Conservation (phyloP, 2,113 vertebrate genomes). For the Dolichallabes microphthalmus region DNA sequence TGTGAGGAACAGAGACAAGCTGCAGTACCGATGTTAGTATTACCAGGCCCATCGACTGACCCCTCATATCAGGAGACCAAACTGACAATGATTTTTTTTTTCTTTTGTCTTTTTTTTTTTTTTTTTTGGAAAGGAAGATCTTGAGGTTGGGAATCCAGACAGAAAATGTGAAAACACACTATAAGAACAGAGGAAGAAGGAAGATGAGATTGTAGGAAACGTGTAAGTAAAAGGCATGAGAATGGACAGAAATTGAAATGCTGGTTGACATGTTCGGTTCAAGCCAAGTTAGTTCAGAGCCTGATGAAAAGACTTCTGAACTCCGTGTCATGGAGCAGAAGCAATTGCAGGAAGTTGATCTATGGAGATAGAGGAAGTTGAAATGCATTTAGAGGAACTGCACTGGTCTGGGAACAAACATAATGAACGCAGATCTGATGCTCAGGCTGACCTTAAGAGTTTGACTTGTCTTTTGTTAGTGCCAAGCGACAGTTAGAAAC, state of each 20-base stretch:
- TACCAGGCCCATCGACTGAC: neutral
- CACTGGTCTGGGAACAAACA: constrained; percentile 14
- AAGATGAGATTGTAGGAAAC: neutral
- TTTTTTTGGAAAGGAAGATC: neutral
- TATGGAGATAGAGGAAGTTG: constrained; percentile 71
- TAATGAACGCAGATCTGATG: neutral
- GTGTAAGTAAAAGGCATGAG: neutral
- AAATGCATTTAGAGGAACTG: constrained; percentile 54
- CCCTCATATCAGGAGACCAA: neutral
- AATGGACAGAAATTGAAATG: neutral
- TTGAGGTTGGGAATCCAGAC: neutral
- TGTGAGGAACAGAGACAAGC: neutral
- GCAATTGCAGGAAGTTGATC: constrained; percentile 61
- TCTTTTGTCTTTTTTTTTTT: neutral
- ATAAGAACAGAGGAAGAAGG: neutral
- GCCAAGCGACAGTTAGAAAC: neutral
- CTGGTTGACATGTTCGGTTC: neutral
- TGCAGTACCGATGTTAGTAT: constrained; percentile 2
- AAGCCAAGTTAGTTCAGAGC: neutral
- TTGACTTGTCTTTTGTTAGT: constrained; percentile 1
- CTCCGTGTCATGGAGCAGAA: constrained; percentile 15
- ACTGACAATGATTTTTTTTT: neutral
- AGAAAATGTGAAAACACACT: neutral
- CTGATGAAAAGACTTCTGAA: neutral
- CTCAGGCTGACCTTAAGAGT: neutral